Conservation (phyloP, 1,140 invertebrate species). For the Pachypeltis micranthus region DNA sequence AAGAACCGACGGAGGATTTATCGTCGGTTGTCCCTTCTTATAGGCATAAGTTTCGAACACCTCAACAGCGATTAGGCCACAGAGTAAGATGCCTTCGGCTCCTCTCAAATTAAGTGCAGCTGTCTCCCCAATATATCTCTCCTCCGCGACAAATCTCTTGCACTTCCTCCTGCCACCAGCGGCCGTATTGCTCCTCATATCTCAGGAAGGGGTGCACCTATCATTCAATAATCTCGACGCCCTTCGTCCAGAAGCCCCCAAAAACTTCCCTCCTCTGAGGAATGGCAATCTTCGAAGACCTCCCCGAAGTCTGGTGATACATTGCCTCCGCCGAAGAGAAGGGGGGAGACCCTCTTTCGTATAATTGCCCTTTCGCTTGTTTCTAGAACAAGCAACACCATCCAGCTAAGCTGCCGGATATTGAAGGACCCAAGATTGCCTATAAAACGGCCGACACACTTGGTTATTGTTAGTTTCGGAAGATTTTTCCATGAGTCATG, state of each 20-base stretch:
- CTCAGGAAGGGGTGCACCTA: neutral
- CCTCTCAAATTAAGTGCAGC: slow-evolving; percentile 1
- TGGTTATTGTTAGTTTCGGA: neutral
- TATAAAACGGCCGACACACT: slow-evolving; percentile 4
- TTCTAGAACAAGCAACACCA: slow-evolving; percentile 1
- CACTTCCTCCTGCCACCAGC: neutral
- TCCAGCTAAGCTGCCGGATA: slow-evolving; percentile 5
- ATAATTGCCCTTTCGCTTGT: slow-evolving; percentile 4
- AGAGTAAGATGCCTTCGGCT: neutral
- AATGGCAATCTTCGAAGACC: neutral
- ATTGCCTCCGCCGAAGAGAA: neutral
- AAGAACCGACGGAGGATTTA: too few relatives aligned
- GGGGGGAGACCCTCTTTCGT: neutral
- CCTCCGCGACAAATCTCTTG: slow-evolving; percentile 3
- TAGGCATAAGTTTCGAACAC: too few relatives aligned
- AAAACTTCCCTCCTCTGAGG: neutral
- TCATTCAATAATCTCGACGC: slow-evolving; percentile 8
- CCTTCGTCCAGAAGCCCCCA: neutral
- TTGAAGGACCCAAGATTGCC: slow-evolving; percentile 3
- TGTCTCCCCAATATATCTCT: slow-evolving; percentile 8
- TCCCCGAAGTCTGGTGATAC: neutral
- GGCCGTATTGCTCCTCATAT: neutral
- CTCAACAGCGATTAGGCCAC: too few relatives aligned
- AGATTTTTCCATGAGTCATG: slow-evolving; percentile 2
- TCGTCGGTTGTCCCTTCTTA: too few relatives aligned